These are phyloP conservation scores for Philotrypesis tridentata DNA, from an alignment of 1,140 invertebrate genomes.

Conservation along the genomic window DNA sequence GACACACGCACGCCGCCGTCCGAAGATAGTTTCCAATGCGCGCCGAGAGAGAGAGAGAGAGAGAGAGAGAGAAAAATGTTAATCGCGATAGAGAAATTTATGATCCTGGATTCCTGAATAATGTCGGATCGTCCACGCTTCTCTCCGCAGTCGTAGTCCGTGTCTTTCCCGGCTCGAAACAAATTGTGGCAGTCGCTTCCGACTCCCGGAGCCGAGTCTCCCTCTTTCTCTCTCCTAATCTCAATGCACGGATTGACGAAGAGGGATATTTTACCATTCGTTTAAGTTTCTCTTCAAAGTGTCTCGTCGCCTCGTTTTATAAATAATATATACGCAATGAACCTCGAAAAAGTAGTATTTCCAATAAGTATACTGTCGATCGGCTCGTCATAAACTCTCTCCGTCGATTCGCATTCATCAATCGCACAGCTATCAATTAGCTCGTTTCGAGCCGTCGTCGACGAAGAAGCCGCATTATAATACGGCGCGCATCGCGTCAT, in stretches of 20 bases:
- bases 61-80: constrained; percentile 33
- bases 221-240: no score
- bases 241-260: background rate
- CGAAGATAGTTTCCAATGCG: background rate
- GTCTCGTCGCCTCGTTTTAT: no score
- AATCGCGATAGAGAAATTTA: constrained; percentile 43
- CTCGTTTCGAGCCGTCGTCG: no score
- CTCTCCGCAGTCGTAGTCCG: background rate
- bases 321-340: no score
- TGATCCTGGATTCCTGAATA: constrained; percentile 41
- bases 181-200: constrained; percentile 35
- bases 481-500: no score
- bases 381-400: no score
- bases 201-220: background rate
- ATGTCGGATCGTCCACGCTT: background rate
- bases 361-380: no score
- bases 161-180: background rate
- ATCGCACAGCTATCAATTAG: no score
- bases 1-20: background rate
- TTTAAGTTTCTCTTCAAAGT: no score
- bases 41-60: background rate
- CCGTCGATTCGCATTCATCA: no score
- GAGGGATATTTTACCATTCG: background rate
- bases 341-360: no score
- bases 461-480: no score